Evolutionary conservation across 2,797 vertebrate genomes (phyloP), one percentile per base, ranked within the genome.

Genomic region (Helostoma temminkii): DNA sequence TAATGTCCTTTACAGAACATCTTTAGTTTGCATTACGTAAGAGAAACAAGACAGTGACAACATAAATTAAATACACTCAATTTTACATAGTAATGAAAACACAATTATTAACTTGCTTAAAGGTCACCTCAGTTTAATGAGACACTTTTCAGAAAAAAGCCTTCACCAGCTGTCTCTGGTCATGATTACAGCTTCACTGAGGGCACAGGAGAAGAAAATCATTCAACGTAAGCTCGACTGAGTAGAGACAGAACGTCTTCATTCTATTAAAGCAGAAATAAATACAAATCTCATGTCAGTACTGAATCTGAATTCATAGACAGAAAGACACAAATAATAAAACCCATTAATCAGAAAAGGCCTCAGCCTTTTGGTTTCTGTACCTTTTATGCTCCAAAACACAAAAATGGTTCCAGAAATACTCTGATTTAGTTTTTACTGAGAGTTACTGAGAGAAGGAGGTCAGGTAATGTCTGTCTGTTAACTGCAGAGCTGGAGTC

Each of bases 231-330:
- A 34, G 30, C 22, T 49, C n/a, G 1, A 26, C 18, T 16, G n/a
- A 50, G 9, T 19, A 11, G 7, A 43, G 19, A 32, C 11, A 42
- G 12, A 63, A 11, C 26, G n/a, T 30, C n/a, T 12, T 61, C 15
- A 49, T 24, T 9, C 19, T 28, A 47, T 21, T 18, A 22, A 9
- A 48, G 22, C 1, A 49, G 34, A 41, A 58, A 56, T 22, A 66
- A 50, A 57, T n/a, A 67, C 32, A 1, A 34, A 32, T 47, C 49
- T 34, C 7, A 21, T 34, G 9, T 63, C 15, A 48, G 47, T 37
- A n/a, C 10, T 45, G 21, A 47, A 16, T 22, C 15, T 26, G 24
- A 34, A 22, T 26, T 56, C 22, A 56, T 15, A 48, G 10, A 28
- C 16, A 14, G 9, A 22, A 4, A 18, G 15, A 48, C n/a, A 9